phyloP scores from a whole-genome alignment of 2,797 vertebrate genomes.

The Australoheros facetus region DNA sequence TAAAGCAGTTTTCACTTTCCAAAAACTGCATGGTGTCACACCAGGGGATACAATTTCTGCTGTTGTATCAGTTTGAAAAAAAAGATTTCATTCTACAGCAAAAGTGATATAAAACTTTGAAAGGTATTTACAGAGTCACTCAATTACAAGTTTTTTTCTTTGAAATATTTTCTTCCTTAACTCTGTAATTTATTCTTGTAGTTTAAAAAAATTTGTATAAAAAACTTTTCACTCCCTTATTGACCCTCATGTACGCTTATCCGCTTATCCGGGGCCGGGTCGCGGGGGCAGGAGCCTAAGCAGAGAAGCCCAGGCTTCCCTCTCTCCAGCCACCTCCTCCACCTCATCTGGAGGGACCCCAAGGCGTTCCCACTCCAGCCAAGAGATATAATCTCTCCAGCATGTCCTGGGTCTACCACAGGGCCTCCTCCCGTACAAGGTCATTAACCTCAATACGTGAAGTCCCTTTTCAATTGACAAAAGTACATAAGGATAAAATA shows the following conservation, averaged over 20 bases:
- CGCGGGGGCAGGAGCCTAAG: too few species aligned
- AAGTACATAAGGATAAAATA: slow-evolving; percentile 72
- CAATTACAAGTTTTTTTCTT: slow-evolving; percentile 3
- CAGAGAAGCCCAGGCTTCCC: too few species aligned
- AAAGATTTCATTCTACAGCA: not conserved
- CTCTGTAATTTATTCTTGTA: not conserved
- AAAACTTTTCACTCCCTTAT: slow-evolving; percentile 12
- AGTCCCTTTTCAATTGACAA: slow-evolving; percentile 49
- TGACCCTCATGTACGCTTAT: slow-evolving; percentile 31
- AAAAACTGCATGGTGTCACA: slow-evolving; percentile 2
- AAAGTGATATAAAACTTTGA: slow-evolving; percentile 19
- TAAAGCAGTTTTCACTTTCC: slow-evolving; percentile 13
- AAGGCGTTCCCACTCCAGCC: too few species aligned
- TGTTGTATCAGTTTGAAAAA: not conserved
- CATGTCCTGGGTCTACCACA: too few species aligned
- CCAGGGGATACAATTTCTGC: not conserved
- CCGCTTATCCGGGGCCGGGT: too few species aligned
- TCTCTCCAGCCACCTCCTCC: too few species aligned
- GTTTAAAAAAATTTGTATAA: not conserved
- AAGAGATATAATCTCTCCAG: too few species aligned
- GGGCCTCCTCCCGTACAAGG: not conserved
- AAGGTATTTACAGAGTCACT: slow-evolving; percentile 9
- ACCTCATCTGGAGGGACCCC: too few species aligned
- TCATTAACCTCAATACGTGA: slow-evolving; percentile 51
- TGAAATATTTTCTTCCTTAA: slow-evolving; percentile 13